A percentile compares a stretch with the other conserved stretches of the same genome.
phyloP scores from a whole-genome alignment of 2,888 invertebrate genomes.

The Synergus umbraculus region DNA sequence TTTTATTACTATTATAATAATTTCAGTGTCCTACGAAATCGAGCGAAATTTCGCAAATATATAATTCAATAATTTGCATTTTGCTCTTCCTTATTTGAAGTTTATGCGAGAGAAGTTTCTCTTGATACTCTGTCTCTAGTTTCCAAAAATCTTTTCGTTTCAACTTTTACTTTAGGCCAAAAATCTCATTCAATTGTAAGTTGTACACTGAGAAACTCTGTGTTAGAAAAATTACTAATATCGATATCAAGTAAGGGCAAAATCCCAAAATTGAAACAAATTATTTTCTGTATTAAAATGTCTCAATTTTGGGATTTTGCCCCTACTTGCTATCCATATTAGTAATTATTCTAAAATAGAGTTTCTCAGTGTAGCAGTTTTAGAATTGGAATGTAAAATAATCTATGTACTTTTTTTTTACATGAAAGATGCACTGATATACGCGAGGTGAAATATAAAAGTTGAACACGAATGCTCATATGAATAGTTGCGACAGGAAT shows the following conservation, averaged over 20 bases:
- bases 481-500: conserved; percentile 52
- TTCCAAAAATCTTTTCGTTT: not conserved
- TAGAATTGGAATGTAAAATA: not conserved
- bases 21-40: not conserved
- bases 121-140: not conserved
- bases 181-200: not conserved
- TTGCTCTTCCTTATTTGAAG: not conserved
- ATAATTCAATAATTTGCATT: not conserved
- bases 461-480: conserved; percentile 43
- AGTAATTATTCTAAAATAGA: too few relatives aligned
- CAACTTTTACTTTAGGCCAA: not conserved
- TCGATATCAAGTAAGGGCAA: too few relatives aligned
- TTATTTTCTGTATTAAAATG: too few relatives aligned
- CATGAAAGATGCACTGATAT: not conserved
- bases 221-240: too few relatives aligned
- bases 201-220: too few relatives aligned
- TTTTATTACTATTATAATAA: not conserved
- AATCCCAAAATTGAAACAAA: too few relatives aligned
- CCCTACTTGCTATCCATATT: too few relatives aligned
- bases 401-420: not conserved
- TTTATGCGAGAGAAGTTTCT: not conserved
- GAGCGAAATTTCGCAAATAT: not conserved
- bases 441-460: conserved; percentile 52
- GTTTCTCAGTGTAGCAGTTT: too few relatives aligned
- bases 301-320: too few relatives aligned